Percentiles rank a stretch among this genome's conserved stretches.
These are phyloP conservation scores for Triplophysa rosa DNA, from an alignment of 2,113 vertebrate genomes.

Conservation along the genomic window DNA sequence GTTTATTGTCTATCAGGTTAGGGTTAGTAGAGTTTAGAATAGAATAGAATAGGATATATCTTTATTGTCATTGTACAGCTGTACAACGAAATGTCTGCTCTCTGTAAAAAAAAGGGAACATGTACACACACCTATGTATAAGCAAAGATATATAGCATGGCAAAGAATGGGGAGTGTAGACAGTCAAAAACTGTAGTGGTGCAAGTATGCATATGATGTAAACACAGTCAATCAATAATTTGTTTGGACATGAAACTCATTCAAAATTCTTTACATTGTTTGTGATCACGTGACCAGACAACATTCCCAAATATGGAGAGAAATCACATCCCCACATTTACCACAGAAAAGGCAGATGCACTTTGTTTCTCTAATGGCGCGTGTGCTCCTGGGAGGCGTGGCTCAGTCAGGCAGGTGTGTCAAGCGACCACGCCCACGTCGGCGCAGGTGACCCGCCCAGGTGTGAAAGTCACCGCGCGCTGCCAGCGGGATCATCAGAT, in stretches of 20 bases:
- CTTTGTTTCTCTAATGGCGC: neutral
- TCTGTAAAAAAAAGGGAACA: too few relatives aligned
- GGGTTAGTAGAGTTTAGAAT: too few relatives aligned
- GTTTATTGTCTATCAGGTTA: too few relatives aligned
- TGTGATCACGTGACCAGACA: neutral
- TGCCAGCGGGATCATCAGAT: slow-evolving; percentile 29
- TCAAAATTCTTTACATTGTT: slow-evolving; percentile 42
- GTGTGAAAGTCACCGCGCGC: slow-evolving; percentile 51
- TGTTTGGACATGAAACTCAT: neutral
- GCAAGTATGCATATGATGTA: neutral
- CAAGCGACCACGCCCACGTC: slow-evolving; percentile 41
- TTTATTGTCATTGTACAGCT: too few relatives aligned
- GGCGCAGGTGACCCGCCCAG: slow-evolving; percentile 64
- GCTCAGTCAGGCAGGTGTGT: neutral
- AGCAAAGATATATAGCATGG: too few relatives aligned
- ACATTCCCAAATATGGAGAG: slow-evolving; percentile 40
- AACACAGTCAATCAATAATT: neutral
- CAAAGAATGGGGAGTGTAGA: too few relatives aligned
- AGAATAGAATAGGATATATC: too few relatives aligned
- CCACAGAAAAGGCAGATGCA: neutral
- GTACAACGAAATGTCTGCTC: too few relatives aligned
- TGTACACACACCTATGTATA: too few relatives aligned
- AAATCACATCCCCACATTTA: slow-evolving; percentile 3
- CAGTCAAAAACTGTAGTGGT: neutral
- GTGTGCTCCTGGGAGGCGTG: neutral